Conservation (phyloP, 2,113 vertebrate species). For the Thermophis baileyi region DNA sequence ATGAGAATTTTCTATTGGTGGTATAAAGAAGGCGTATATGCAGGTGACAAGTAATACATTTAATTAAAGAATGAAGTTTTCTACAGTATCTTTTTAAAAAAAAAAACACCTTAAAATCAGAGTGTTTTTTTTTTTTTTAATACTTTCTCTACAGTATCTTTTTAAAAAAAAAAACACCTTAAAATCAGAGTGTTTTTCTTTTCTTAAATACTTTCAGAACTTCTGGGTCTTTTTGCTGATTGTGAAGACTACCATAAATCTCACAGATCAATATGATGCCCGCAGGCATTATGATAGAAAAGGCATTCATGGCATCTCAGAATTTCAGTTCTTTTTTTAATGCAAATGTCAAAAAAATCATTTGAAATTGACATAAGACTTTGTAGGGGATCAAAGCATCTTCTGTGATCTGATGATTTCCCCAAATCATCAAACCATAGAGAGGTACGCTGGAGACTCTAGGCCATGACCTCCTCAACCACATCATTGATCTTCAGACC, state of each 20-base stretch:
- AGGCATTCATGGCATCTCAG: not conserved
- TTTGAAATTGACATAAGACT: not conserved
- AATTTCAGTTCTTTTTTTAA: not conserved
- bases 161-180: not conserved
- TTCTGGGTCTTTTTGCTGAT: not conserved
- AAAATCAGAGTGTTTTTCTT: not conserved
- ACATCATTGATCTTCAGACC: not conserved
- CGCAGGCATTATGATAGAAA: not conserved
- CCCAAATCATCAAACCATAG: not conserved
- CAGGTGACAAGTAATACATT: not conserved
- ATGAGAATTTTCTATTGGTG: not conserved
- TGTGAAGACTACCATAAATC: not conserved
- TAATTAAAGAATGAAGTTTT: not conserved
- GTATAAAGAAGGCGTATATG: not conserved
- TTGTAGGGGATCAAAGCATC: not conserved
- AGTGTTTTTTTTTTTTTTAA: too few relatives aligned
- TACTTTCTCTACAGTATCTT: too few relatives aligned
- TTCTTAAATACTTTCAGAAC: not conserved
- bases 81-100: not conserved
- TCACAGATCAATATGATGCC: not conserved
- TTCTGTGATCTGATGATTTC: not conserved
- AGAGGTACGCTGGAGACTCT: not conserved
- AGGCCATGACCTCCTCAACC: not conserved
- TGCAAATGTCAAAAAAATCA: not conserved
- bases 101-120: not conserved